Percentiles rank a stretch among this genome's conserved stretches.
phyloP scores from a whole-genome alignment of 2,113 vertebrate species.

The Megaceryle maxima region DNA sequence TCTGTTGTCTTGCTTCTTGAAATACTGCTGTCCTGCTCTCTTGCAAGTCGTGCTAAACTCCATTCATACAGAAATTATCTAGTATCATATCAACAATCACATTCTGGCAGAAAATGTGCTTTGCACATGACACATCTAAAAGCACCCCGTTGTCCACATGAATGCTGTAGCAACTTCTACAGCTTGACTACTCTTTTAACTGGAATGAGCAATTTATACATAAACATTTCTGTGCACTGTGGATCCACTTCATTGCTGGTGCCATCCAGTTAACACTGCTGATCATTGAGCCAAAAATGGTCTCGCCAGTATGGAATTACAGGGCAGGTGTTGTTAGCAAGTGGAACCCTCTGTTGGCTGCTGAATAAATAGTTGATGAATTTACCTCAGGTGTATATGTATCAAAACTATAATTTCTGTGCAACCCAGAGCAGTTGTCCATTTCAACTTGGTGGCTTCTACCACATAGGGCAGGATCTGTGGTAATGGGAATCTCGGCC shows the following conservation, averaged over 20 bases:
- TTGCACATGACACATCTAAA: constrained; percentile 32
- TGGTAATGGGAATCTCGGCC: background rate
- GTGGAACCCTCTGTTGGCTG: background rate
- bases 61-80: constrained; percentile 62
- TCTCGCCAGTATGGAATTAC: background rate
- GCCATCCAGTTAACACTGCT: background rate
- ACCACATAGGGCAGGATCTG: background rate
- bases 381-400: background rate
- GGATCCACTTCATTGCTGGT: background rate
- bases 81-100: constrained; percentile 56
- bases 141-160: background rate
- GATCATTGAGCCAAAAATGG: background rate
- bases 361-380: background rate
- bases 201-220: background rate
- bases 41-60: constrained; percentile 11
- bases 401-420: background rate
- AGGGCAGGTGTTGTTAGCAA: background rate
- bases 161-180: background rate
- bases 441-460: background rate
- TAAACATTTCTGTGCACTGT: background rate
- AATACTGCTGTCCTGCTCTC: background rate
- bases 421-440: background rate
- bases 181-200: background rate
- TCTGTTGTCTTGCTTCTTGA: constrained; percentile 28
- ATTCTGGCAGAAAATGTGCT: constrained; percentile 15